Evolutionary conservation across 2,888 invertebrate species (phyloP), one percentile per base, ranked within the genome.

Genomic region (Macaria notata): DNA sequence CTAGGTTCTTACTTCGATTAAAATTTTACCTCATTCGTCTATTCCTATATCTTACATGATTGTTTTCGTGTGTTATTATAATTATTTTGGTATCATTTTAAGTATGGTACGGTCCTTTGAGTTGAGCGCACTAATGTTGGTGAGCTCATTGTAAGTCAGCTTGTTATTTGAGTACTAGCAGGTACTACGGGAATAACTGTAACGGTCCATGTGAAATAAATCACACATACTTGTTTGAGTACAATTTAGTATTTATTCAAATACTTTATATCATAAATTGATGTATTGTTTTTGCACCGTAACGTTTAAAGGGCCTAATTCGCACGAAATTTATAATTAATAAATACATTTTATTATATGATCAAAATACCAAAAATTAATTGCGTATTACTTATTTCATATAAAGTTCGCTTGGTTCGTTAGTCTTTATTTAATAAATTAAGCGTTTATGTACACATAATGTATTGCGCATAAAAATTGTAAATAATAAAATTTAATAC

Each of bases 321-420:
- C 83, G 82, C 81, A 77, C 75, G 73, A 58, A 57, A 53, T 53
- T 52, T 56, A 19, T 19, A 19, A 19, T 41, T 8, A 41, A 9
- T n/a, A 41, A n/a, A 8, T n/a, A 41, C 29, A 36, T 36, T 80
- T 69, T 75, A 71, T 73, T 75, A 71, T 75, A 82, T 83, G 83
- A 84, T 78, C 81, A 83, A 83, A 76, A 86, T 83, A 83, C 83
- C 82, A 84, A 84, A 83, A 81, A 83, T 71, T 78, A 51, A 38
- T 51, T 49, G 59, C 59, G 54, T 59, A 59, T 59, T 55, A 59
- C 31, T 54, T 59, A 59, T 59, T 54, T 54, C 54, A 48, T 59
- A 58, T 59, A 9, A 41, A 1, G 56, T 61, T 58, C 59, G 42
- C 56, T 62, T 55, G 60, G 52, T 56, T 65, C 56, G 54, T 52